Base-by-base conservation (phyloP, 2,797 vertebrate species). In the Heteromormyrus szaboi region DNA sequence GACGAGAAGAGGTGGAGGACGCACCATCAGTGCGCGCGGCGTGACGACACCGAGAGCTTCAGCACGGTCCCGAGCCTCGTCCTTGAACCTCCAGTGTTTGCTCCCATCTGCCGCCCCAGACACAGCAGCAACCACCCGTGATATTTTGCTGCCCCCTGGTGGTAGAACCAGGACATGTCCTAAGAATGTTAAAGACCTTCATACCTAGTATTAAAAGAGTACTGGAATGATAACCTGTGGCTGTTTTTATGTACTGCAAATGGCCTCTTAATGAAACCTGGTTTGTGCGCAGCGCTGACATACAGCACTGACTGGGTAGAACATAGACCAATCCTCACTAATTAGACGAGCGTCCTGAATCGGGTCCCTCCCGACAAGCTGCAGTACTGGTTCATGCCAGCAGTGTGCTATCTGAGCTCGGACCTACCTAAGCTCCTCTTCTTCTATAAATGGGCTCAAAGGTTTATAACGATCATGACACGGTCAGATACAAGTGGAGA, bases 391-490 rank as follows among this genome's bases (percentile, higher is more conserved):
- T 48, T 53, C 14, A 48, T 7, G 46, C 54, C 91, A 88, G 85
- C 51, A 88, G 91, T 86, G 46, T 48, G 65, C 88, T 89, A 65
- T 25, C 76, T 85, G 68, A 62, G 56, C 51, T 19, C 68, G 25
- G 17, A 54, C 44, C 41, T 22, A 8, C 79, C 37, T 46, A 76
- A 44, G 25, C 3, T 7, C 68, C 68, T 41, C 33, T 8, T 79
- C 33, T 44, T 44, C 37, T n/a, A 17, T 79, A 79, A 79, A 41
- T n/a, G 72, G 68, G 33, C 41, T 76, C 33, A 76, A 76, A 41
- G 68, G 17, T 8, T 79, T 79, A 41, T 76, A 76, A 76, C 2
- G 29, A 37, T 14, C 68, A 6, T 41, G 68, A 41, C 68, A 17
- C 29, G 2, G 25, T 29, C 65, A 41, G 5, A 76, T 6, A 17